phyloP scores from a whole-genome alignment of 2,113 vertebrate genomes.

The Fukomys damarensis region DNA sequence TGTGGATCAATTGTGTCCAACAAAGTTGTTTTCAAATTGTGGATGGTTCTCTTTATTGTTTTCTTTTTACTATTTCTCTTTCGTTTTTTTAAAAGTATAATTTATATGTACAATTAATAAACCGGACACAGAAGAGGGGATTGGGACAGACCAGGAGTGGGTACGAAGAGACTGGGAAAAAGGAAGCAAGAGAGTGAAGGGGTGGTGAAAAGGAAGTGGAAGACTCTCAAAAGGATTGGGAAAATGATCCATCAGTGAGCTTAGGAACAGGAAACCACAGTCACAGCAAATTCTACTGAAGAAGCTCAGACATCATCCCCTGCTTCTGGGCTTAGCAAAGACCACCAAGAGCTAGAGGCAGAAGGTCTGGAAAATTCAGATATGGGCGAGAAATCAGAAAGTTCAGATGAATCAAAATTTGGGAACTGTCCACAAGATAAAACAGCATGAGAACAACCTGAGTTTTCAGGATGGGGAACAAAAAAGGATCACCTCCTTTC shows the following conservation, averaged over 20 bases:
- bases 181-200: constrained; percentile 75
- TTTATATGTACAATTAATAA: constrained; percentile 84
- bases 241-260: constrained; percentile 53
- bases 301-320: constrained; percentile 14
- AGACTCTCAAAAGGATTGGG: constrained; percentile 68
- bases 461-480: constrained; percentile 3
- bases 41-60: neutral
- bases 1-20: neutral
- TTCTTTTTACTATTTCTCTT: neutral
- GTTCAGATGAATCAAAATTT: neutral
- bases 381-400: neutral
- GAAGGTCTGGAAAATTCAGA: neutral
- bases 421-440: neutral
- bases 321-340: neutral
- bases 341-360: constrained; percentile 1
- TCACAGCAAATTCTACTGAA: neutral
- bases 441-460: neutral
- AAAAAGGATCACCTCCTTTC: neutral
- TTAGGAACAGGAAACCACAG: constrained; percentile 28
- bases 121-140: constrained; percentile 83
- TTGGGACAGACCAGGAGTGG: constrained; percentile 68
- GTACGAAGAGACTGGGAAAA: constrained; percentile 70
- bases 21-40: neutral
- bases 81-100: no score
- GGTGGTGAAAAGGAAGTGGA: constrained; percentile 69